Conservation (phyloP, 2,888 invertebrate genomes). For the Tromatobia lineatoria region DNA sequence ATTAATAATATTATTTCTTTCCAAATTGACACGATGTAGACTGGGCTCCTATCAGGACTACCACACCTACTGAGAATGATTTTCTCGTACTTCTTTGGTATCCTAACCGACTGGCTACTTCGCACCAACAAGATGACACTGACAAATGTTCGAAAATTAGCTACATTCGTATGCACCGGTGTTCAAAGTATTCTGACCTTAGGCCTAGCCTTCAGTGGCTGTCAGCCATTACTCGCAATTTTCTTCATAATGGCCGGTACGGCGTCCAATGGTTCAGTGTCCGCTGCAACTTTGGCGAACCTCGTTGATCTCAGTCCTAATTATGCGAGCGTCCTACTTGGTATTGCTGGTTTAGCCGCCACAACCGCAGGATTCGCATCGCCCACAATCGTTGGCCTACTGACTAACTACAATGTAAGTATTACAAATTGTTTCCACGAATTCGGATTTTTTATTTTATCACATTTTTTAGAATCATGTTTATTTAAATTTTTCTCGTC, state of each 20-base stretch:
- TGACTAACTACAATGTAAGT: slow-evolving; percentile 89
- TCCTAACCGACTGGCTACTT: slow-evolving; percentile 88
- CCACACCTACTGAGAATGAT: slow-evolving; percentile 88
- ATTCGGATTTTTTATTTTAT: neutral
- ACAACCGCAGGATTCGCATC: slow-evolving; percentile 88
- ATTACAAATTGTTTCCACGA: neutral
- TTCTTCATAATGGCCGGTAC: slow-evolving; percentile 88
- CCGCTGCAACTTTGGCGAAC: slow-evolving; percentile 89
- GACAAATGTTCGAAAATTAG: slow-evolving; percentile 89
- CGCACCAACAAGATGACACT: slow-evolving; percentile 87
- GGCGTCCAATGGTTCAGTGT: slow-evolving; percentile 89
- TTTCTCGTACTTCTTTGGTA: slow-evolving; percentile 87
- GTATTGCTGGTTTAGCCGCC: slow-evolving; percentile 88
- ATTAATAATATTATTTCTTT: neutral
- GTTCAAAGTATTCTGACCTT: slow-evolving; percentile 88
- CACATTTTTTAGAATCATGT: neutral
- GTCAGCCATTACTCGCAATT: slow-evolving; percentile 88
- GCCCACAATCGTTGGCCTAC: slow-evolving; percentile 88
- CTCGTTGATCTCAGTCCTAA: slow-evolving; percentile 90
- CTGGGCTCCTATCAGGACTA: slow-evolving; percentile 88
- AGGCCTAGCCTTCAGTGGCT: slow-evolving; percentile 89
- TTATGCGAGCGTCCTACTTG: slow-evolving; percentile 87
- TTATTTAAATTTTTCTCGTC: too few relatives aligned
- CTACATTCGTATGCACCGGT: slow-evolving; percentile 87
- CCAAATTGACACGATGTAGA: slow-evolving; percentile 79